Evolutionary conservation across 2,797 vertebrate genomes (phyloP).

Genomic region (Dicrostonyx torquatus): DNA sequence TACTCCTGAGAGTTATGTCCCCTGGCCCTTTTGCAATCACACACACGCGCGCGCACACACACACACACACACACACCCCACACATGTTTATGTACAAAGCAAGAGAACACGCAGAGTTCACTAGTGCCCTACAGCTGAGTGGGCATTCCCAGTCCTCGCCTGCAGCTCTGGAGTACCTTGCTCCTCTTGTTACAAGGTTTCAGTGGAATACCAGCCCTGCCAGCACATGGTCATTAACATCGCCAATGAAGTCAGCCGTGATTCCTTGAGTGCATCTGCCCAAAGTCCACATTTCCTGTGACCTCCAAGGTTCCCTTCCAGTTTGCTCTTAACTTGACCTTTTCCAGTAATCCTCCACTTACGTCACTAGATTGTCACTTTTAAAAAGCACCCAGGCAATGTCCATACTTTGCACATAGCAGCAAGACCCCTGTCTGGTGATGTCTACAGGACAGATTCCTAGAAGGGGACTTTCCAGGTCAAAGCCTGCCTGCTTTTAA

Average conservation of each 20-base stretch:
- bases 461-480: slow-evolving; percentile 65
- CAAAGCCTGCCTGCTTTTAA: slow-evolving; percentile 54
- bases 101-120: neutral
- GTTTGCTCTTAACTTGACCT: neutral
- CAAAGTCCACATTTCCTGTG: neutral
- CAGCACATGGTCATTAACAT: neutral
- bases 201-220: neutral
- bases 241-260: neutral
- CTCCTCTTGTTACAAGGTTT: neutral
- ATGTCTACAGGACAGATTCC: slow-evolving; percentile 46
- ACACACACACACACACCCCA: neutral
- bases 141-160: fast-evolving
- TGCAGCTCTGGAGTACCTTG: neutral
- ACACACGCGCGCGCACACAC: neutral
- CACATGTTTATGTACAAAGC: neutral
- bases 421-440: slow-evolving; percentile 11
- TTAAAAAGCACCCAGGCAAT: neutral
- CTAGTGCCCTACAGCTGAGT: neutral
- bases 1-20: neutral
- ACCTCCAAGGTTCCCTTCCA: neutral
- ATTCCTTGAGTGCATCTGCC: neutral
- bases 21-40: neutral
- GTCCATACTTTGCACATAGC: neutral
- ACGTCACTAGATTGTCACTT: neutral
- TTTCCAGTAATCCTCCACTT: neutral